These are phyloP conservation scores for Meloidogyne floridensis DNA, from an alignment of 1,140 invertebrate genomes.

Conservation along the genomic window DNA sequence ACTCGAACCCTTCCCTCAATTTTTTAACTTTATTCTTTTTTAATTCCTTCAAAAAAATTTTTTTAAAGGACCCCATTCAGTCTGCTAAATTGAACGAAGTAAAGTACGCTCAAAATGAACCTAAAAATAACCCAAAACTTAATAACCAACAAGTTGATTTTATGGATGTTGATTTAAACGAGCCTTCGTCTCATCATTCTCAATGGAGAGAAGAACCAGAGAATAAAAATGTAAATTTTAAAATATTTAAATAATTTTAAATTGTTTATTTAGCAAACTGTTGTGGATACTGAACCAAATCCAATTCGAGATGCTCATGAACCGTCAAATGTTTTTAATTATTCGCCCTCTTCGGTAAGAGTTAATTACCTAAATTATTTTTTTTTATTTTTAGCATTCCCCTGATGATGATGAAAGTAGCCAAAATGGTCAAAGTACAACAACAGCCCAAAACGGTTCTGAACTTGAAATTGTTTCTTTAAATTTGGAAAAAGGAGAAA, in stretches of 20 bases:
- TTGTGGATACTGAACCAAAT: constrained; percentile 56
- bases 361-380: not conserved
- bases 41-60: too few species aligned
- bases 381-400: constrained; percentile 37
- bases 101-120: not conserved
- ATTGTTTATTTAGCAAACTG: constrained; percentile 33
- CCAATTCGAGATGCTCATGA: constrained; percentile 58
- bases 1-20: not conserved
- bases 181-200: constrained; percentile 4
- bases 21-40: not conserved
- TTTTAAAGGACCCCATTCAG: not conserved
- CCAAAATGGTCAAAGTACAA: constrained; percentile 21
- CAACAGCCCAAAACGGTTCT: constrained; percentile 22
- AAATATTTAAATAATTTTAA: not conserved
- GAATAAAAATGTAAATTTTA: not conserved
- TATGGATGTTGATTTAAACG: constrained; percentile 32
- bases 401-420: constrained; percentile 53
- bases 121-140: not conserved
- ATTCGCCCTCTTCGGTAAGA: constrained; percentile 52
- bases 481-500: constrained; percentile 32
- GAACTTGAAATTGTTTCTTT: constrained; percentile 28
- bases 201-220: constrained; percentile 13
- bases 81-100: not conserved
- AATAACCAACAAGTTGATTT: constrained; percentile 1
- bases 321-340: constrained; percentile 40